phyloP scores from a whole-genome alignment of 2,888 invertebrate genomes.

The Lissocephala sabroskyi region DNA sequence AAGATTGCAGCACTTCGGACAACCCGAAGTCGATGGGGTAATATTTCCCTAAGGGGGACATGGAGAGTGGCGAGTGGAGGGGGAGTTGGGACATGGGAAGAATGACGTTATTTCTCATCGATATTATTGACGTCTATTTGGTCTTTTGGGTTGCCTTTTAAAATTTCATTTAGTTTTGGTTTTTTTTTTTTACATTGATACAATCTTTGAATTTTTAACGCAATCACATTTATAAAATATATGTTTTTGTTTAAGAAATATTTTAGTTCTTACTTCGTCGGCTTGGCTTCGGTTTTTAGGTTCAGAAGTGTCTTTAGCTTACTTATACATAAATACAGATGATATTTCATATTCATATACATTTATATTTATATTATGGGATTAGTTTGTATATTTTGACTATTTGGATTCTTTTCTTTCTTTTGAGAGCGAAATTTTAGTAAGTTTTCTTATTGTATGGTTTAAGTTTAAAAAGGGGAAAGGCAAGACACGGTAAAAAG shows the following conservation, averaged over 20 bases:
- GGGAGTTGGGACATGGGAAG: neutral
- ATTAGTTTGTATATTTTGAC: slow-evolving; percentile 13
- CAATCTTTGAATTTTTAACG: too few relatives aligned
- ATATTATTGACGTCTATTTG: slow-evolving; percentile 10
- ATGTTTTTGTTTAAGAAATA: slow-evolving; percentile 11
- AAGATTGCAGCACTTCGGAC: too few relatives aligned
- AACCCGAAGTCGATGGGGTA: too few relatives aligned
- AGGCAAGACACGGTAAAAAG: too few relatives aligned
- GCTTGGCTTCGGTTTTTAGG: neutral
- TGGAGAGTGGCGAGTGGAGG: neutral
- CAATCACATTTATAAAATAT: slow-evolving; percentile 48
- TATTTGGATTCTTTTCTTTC: neutral
- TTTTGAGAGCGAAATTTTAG: neutral
- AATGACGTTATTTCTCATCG: neutral
- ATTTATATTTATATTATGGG: slow-evolving; percentile 24
- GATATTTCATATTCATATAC: slow-evolving; percentile 14
- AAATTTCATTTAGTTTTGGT: neutral
- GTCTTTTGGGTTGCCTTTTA: too few relatives aligned
- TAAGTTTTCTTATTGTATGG: too few relatives aligned
- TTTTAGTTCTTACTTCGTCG: neutral
- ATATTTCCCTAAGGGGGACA: neutral
- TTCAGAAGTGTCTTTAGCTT: slow-evolving; percentile 20
- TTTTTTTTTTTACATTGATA: slow-evolving; percentile 18
- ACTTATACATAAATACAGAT: neutral
- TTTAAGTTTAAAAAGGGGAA: too few relatives aligned